Conservation (phyloP, 2,888 invertebrate genomes). For the Latrodectus elegans region DNA sequence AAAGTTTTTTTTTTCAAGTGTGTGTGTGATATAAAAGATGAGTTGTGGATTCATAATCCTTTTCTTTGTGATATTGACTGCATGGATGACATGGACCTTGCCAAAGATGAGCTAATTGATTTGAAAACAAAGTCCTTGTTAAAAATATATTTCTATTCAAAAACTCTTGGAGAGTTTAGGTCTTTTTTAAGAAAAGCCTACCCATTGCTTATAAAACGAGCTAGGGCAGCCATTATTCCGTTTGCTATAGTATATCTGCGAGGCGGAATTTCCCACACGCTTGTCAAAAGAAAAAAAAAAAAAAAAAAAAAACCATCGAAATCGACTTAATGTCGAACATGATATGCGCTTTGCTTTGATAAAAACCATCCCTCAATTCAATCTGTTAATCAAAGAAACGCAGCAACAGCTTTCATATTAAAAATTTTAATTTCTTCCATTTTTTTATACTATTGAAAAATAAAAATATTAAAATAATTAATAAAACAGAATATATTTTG, state of each 20-base stretch:
- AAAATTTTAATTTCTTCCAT: too few species aligned
- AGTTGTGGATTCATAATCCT: constrained; percentile 55
- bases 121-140: constrained; percentile 49
- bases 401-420: too few species aligned
- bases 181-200: neutral
- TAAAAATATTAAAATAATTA: neutral
- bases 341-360: too few species aligned
- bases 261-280: too few species aligned
- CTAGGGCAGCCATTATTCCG: constrained; percentile 33
- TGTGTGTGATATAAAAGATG: constrained; percentile 55
- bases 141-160: constrained; percentile 41
- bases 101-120: constrained; percentile 52
- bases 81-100: constrained; percentile 53
- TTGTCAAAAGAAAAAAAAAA: too few species aligned
- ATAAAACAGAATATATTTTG: constrained; percentile 22
- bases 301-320: too few species aligned
- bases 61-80: constrained; percentile 55
- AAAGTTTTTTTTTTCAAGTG: too few species aligned
- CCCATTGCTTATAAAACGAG: neutral
- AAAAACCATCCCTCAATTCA: too few species aligned
- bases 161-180: neutral
- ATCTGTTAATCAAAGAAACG: too few species aligned
- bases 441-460: too few species aligned
- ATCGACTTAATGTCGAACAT: too few species aligned
- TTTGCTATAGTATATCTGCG: constrained; percentile 57